Evolutionary conservation across 2,113 vertebrate genomes (phyloP), one percentile per base, ranked within the genome.

Genomic region (Circaetus cinerascens): DNA sequence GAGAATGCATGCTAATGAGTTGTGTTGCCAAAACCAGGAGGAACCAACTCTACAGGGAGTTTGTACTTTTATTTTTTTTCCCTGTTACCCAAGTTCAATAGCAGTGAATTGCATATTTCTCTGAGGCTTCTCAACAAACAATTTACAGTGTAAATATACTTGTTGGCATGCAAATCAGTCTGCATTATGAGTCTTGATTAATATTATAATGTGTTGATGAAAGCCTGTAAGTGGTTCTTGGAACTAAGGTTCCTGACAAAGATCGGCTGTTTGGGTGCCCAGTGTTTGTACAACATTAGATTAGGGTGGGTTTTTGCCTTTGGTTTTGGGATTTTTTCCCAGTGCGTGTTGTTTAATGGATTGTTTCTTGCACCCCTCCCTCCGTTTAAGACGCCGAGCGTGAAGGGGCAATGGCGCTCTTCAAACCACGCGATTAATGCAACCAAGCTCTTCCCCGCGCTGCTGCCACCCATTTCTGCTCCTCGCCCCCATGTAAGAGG

Each of bases 161-260:
- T 98, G 98, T 98, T 98, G 98, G 98, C 98, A 98, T 98, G 98
- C 98, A 98, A 98, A 98, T 98, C 97, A 97, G 96, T 98, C 95
- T 90, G 95, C 97, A 98, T 98, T 98, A 98, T 98, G 98, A 98
- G 98, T 68, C 97, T 98, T 98, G 98, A 98, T 98, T 98, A 98
- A 98, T 98, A 98, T 98, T 98, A 98, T 98, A 98, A 98, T 98
- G 97, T 97, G 97, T 97, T 98, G 98, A 98, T 98, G 98, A 98
- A 98, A 98, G 98, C 93, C 97, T 98, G 68, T 98, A 98, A 98
- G 98, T 98, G 98, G 97, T 97, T 98, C 96, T 98, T 98, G 97
- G 97, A 98, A 97, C 84, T 76, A 82, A 97, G 90, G 97, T 97
- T 98, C 97, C 96, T 90, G 93, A 98, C 97, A 98, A 98, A 98